Base-by-base conservation (phyloP, 2,888 invertebrate genomes). In the Tachina grossa region DNA sequence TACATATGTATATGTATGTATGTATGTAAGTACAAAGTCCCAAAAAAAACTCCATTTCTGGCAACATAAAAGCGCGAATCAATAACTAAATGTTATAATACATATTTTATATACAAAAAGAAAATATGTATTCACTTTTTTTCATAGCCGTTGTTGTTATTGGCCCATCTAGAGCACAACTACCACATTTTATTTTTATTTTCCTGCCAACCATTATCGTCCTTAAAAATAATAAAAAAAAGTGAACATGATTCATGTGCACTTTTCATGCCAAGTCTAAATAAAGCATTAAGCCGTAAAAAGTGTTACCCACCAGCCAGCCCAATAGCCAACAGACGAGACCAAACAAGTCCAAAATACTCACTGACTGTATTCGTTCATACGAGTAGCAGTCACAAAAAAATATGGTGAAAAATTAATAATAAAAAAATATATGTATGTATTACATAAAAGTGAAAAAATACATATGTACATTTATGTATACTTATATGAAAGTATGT, bases 261-360 rank as follows among this genome's bases (percentile, higher is more conserved):
- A 84, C 77, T 84, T 86, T 86, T 84, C 83, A 83, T 83, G 76
- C 71, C 77, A 78, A 78, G 74, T 82, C 86, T 63, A 87, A 87
- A 86, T 87, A 87, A 86, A 87, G 84, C 82, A 72, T 82, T 84
- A 83, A 86, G 82, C 84, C 79, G 63, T 83, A 83, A 83, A 83
- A 78, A n/a, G n/a, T 72, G 83, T 72, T 72, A 78, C 77, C 59
- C 72, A 31, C 83, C 45, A 19, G 72, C 77, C 59, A 77, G 41
- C 83, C 45, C 39, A 79, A 51, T 55, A 49, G 19, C 41, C 22
- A 72, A 53, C 65, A 55, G 47, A 22, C 6, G 47, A 72, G 53
- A 45, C 39, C 78, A 41, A 51, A 72, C 59, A 41, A 61, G 49
- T 55, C 45, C 77, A 55, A 71, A 55, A 55, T 55, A 55, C n/a